Conservation (phyloP, 1,140 invertebrate species). For the Brachionus angularis region DNA sequence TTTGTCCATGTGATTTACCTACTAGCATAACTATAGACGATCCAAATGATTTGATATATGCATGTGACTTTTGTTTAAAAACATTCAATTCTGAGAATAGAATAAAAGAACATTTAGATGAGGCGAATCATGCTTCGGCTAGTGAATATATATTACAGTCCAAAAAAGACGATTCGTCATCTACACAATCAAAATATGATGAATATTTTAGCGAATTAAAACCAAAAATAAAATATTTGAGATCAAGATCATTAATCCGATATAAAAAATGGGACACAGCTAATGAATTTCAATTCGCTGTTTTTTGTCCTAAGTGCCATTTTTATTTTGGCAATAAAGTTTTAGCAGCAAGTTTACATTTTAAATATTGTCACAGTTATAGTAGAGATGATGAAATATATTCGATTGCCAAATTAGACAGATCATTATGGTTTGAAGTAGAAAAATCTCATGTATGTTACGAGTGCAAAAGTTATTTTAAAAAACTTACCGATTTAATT, state of each 20-base stretch:
- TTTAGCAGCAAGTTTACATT: constrained; percentile 5
- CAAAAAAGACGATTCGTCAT: not conserved
- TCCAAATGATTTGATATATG: not conserved
- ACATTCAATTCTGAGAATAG: not conserved
- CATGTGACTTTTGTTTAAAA: constrained; percentile 10
- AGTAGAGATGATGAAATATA: not conserved
- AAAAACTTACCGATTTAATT: not conserved
- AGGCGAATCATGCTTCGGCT: constrained; percentile 7
- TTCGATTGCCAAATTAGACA: constrained; percentile 8
- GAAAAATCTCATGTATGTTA: not conserved
- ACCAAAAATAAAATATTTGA: not conserved
- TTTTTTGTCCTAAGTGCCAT: constrained; percentile 13
- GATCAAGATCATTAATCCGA: not conserved
- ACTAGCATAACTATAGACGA: not conserved
- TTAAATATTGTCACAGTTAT: not conserved
- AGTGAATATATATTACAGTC: not conserved
- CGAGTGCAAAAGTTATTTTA: not conserved
- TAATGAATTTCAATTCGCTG: not conserved
- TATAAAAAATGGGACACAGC: not conserved
- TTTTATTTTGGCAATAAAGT: not conserved
- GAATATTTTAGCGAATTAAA: constrained; percentile 2
- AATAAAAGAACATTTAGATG: not conserved
- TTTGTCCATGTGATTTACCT: not conserved
- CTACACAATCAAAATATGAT: not conserved
- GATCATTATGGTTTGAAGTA: not conserved